phyloP scores from a whole-genome alignment of 2,797 vertebrate genomes.

The Leuciscus waleckii region DNA sequence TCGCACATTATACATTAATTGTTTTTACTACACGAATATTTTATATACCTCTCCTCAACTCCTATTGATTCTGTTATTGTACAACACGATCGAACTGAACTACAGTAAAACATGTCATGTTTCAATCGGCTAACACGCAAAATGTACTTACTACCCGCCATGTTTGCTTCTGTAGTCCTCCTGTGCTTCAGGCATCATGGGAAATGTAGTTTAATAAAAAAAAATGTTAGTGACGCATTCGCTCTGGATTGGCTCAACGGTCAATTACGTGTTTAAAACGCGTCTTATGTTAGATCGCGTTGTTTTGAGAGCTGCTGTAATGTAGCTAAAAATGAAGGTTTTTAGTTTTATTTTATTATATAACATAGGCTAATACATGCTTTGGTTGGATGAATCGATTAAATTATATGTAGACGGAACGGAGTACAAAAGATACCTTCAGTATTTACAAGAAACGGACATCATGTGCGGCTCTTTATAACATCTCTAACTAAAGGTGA shows the following conservation, averaged over 20 bases:
- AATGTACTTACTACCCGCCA: constrained; percentile 70
- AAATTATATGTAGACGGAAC: not conserved
- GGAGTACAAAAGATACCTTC: not conserved
- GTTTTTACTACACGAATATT: too few species aligned
- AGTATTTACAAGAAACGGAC: not conserved
- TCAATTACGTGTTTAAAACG: constrained; percentile 18
- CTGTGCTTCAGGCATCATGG: constrained; percentile 57
- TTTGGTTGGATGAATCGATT: not conserved
- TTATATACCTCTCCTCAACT: not conserved
- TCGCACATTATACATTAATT: not conserved
- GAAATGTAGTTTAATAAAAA: constrained; percentile 64
- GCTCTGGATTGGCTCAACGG: constrained; percentile 16
- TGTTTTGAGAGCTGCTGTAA: not conserved
- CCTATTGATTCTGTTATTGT: not conserved
- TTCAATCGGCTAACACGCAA: not conserved
- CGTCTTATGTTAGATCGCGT: not conserved
- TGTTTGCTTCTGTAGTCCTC: constrained; percentile 70
- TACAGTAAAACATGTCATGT: not conserved
- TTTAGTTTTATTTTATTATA: not conserved
- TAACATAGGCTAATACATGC: not conserved
- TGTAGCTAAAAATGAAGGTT: not conserved
- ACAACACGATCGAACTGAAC: not conserved
- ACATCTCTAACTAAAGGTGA: constrained; percentile 6
- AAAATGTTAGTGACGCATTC: not conserved
- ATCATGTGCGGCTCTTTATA: not conserved